Conservation (phyloP, 2,888 invertebrate genomes). For the Cryptus viduatorius region DNA sequence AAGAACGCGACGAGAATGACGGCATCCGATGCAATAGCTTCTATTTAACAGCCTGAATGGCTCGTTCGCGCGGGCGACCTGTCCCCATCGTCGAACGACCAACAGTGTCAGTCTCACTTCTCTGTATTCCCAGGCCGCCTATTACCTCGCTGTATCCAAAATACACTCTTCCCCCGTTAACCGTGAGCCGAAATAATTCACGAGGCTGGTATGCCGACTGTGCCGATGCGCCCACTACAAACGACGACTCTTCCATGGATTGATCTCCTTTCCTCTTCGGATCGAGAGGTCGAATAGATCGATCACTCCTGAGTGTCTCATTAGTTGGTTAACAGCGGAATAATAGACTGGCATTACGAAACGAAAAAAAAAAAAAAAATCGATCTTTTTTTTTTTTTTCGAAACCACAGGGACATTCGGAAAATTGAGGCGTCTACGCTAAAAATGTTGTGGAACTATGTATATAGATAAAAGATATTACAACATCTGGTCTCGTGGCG, state of each 20-base stretch:
- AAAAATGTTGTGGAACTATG: conserved; percentile 45
- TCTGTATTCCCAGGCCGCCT: conserved; percentile 75
- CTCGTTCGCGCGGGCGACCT: conserved; percentile 12
- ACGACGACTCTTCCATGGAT: conserved; percentile 25
- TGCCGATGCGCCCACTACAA: conserved; percentile 6
- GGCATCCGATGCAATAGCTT: not conserved
- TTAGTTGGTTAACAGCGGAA: conserved; percentile 5
- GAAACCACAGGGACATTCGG: conserved; percentile 19
- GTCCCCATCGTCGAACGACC: conserved; percentile 19
- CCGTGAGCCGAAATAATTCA: conserved; percentile 74
- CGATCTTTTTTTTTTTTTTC: conserved; percentile 4
- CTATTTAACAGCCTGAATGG: conserved; percentile 13
- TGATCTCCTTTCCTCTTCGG: conserved; percentile 20
- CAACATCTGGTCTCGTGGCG: conserved; percentile 18
- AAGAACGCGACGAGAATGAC: not conserved
- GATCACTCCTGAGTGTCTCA: conserved; percentile 6
- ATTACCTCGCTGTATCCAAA: conserved; percentile 79
- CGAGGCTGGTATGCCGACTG: conserved; percentile 58
- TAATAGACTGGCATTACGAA: conserved; percentile 3
- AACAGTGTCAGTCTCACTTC: conserved; percentile 56
- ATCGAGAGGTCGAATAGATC: conserved; percentile 14
- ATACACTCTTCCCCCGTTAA: conserved; percentile 75
- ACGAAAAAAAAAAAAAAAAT: not conserved
- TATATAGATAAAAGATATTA: conserved; percentile 27
- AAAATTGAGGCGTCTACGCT: conserved; percentile 36